Percentiles rank a stretch among this genome's conserved stretches.
These are phyloP conservation scores for Atlantisia rogersi DNA, from an alignment of 2,113 vertebrate species.

Conservation along the genomic window DNA sequence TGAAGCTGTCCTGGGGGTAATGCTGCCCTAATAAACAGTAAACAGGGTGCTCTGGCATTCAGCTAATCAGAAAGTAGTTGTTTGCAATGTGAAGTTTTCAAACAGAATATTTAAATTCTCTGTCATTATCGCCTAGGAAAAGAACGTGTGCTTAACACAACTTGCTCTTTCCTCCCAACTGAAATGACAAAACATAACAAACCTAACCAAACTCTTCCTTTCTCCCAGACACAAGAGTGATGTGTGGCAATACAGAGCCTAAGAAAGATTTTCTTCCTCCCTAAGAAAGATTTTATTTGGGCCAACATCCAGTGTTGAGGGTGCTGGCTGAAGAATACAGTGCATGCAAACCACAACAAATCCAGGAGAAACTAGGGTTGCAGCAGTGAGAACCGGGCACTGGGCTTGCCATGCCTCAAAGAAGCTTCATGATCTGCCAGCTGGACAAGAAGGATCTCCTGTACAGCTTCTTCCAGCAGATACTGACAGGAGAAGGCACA, in stretches of 20 bases:
- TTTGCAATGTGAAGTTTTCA: neutral
- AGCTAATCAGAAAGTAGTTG: neutral
- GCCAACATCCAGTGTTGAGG: neutral
- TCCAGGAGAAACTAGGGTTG: neutral
- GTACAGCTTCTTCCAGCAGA: neutral
- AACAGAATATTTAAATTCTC: neutral
- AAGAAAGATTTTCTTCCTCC: neutral
- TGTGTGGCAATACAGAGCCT: neutral
- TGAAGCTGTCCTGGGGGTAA: neutral
- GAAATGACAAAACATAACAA: neutral
- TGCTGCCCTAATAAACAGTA: neutral
- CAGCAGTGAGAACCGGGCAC: neutral
- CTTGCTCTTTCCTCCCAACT: neutral
- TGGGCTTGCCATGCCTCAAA: neutral
- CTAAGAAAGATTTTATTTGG: neutral
- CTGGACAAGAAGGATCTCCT: neutral
- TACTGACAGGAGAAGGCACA: neutral
- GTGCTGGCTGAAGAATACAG: neutral
- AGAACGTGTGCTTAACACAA: neutral
- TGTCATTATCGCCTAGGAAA: neutral
- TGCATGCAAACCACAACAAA: neutral
- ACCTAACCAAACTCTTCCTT: neutral
- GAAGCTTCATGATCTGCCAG: neutral
- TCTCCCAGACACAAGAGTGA: neutral
- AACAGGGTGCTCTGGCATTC: neutral